phyloP scores from a whole-genome alignment of 2,888 invertebrate species.

The Taenaris catops region DNA sequence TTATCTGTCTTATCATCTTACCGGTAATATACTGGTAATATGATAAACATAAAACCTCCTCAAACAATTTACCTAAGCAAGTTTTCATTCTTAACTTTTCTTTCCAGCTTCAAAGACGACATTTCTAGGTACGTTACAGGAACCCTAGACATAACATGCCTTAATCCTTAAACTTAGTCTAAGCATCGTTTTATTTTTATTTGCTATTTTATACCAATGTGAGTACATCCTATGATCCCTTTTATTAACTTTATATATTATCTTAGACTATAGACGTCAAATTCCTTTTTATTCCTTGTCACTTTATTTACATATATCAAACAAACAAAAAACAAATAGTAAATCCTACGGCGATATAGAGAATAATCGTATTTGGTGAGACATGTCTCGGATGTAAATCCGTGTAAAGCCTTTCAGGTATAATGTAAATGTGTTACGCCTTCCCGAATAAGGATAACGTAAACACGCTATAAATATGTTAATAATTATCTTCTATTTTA shows the following conservation, averaged over 20 bases:
- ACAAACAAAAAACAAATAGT: not conserved
- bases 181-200: too few species aligned
- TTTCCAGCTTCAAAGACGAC: slow-evolving; percentile 25
- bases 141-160: not conserved
- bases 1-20: too few species aligned
- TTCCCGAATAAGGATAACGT: slow-evolving; percentile 4
- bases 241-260: too few species aligned
- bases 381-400: slow-evolving; percentile 8
- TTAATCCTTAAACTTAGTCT: too few species aligned
- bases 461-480: slow-evolving; percentile 7
- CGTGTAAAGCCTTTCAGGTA: slow-evolving; percentile 4
- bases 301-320: not conserved
- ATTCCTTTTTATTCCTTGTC: too few species aligned
- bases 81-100: slow-evolving; percentile 18
- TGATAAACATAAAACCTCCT: too few species aligned
- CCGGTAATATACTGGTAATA: too few species aligned
- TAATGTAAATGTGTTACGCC: slow-evolving; percentile 8
- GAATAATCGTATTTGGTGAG: slow-evolving; percentile 2
- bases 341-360: slow-evolving; percentile 1
- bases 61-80: too few species aligned
- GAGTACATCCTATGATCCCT: too few species aligned
- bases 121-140: not conserved
- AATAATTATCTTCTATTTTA: too few species aligned
- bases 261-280: too few species aligned
- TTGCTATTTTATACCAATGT: too few species aligned